phyloP scores from a whole-genome alignment of 2,797 vertebrate species.

The Glossophaga mutica region DNA sequence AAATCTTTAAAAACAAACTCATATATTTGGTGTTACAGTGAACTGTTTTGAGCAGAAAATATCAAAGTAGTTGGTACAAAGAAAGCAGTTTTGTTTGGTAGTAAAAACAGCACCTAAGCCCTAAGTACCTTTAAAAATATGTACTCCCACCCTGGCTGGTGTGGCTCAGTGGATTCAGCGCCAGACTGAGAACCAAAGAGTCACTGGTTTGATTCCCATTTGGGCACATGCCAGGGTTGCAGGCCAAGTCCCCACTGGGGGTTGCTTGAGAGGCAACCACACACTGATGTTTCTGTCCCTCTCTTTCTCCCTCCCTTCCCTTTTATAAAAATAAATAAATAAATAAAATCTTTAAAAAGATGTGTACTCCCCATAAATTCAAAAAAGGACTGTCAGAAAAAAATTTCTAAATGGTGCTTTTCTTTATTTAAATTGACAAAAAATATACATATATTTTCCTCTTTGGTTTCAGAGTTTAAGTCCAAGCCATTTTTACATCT shows the following conservation, averaged over 20 bases:
- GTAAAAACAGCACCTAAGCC: not conserved
- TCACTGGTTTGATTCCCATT: too few relatives aligned
- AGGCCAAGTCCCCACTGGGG: too few relatives aligned
- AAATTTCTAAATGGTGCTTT: not conserved
- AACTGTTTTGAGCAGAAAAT: not conserved
- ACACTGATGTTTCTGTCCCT: too few relatives aligned
- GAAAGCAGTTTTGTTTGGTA: not conserved
- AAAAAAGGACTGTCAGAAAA: not conserved
- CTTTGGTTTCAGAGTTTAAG: not conserved
- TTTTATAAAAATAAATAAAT: too few relatives aligned
- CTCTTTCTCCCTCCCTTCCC: too few relatives aligned
- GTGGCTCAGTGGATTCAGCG: too few relatives aligned
- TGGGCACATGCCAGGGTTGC: too few relatives aligned
- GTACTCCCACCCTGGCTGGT: too few relatives aligned
- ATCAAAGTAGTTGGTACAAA: not conserved
- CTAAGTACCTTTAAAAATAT: not conserved
- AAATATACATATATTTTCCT: not conserved
- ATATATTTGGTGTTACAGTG: not conserved
- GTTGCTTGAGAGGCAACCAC: too few relatives aligned
- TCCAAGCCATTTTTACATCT: not conserved
- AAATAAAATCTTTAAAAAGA: not conserved
- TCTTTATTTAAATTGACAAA: not conserved
- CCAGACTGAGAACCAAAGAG: too few relatives aligned
- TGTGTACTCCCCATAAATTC: not conserved
- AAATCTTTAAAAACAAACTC: too few relatives aligned